Base-by-base conservation (phyloP, 2,888 invertebrate species). In the Hyppa rectilinea region DNA sequence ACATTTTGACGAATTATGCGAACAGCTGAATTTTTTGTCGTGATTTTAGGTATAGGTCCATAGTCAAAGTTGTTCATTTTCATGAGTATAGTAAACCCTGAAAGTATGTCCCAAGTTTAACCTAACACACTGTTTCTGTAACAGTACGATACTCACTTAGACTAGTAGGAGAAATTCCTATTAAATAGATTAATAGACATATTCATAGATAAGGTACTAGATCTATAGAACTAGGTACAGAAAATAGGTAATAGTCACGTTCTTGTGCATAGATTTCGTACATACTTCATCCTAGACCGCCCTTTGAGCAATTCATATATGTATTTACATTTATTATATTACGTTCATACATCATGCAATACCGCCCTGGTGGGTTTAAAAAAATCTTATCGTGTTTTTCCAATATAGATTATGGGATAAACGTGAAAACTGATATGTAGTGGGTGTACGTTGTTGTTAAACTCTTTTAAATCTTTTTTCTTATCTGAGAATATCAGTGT, bases 191-290 rank as follows among this genome's bases (percentile, higher is more conserved):
- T 31, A 52, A 47, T 80, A 83, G 34, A 61, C 68, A 55, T 64
- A 80, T 75, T 83, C 60, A 79, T 73, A 82, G 75, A 80, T 80
- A 83, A 62, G 52, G 36, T 53, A 65, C 52, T 77, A 69, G 74
- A 73, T 69, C 52, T 73, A 56, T 63, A 47, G 50, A 69, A 66
- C 52, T 68, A 73, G 40, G 40, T n/a, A 63, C 49, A 36, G 29
- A 38, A 72, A 67, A 61, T 72, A 80, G 70, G 61, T 71, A 81
- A 83, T 66, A 61, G 71, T 78, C 86, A 83, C 84, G 83, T 85
- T 75, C 65, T 12, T 78, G n/a, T 31, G 55, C 49, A 64, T 38
- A 50, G 49, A 53, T 53, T 53, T 52, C 20, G 14, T 47, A 34
- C 12, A 43, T 38, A n/a, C 14, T 26, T 34, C 26, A 4, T 69